Evolutionary conservation across 2,797 vertebrate species (phyloP).

Genomic region (Pseudochaenichthys georgianus): DNA sequence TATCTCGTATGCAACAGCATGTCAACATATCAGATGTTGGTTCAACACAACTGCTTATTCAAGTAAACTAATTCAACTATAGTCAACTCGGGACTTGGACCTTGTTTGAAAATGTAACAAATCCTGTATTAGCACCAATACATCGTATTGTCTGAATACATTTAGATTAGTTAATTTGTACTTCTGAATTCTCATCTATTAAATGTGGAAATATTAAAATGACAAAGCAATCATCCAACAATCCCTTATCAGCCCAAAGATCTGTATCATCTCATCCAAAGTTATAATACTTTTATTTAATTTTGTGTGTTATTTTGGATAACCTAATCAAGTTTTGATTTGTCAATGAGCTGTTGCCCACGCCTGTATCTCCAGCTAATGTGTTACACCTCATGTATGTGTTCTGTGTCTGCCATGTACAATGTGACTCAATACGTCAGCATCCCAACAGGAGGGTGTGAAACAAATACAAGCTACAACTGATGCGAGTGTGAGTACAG

Average conservation of each 20-base stretch:
- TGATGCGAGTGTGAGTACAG: slow-evolving; percentile 3
- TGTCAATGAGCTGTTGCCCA: background rate
- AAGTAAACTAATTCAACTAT: background rate
- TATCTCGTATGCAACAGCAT: background rate
- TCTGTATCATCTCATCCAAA: too few relatives aligned
- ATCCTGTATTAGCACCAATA: background rate
- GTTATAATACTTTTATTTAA: too few relatives aligned
- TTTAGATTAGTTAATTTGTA: background rate
- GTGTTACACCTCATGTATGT: background rate
- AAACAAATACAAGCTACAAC: background rate
- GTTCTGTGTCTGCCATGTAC: background rate
- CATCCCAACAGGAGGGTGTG: background rate
- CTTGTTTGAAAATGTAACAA: background rate
- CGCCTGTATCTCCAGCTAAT: background rate
- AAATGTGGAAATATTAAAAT: background rate
- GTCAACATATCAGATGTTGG: background rate
- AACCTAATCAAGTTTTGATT: background rate
- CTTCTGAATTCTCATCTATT: background rate
- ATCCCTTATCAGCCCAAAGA: background rate
- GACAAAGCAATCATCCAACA: background rate
- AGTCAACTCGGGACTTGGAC: background rate
- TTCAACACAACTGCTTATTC: background rate
- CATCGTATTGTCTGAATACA: background rate
- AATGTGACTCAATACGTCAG: background rate
- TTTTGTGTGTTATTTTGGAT: too few relatives aligned